Conservation (phyloP, 1,140 invertebrate species). For the Drosophila orosa region DNA sequence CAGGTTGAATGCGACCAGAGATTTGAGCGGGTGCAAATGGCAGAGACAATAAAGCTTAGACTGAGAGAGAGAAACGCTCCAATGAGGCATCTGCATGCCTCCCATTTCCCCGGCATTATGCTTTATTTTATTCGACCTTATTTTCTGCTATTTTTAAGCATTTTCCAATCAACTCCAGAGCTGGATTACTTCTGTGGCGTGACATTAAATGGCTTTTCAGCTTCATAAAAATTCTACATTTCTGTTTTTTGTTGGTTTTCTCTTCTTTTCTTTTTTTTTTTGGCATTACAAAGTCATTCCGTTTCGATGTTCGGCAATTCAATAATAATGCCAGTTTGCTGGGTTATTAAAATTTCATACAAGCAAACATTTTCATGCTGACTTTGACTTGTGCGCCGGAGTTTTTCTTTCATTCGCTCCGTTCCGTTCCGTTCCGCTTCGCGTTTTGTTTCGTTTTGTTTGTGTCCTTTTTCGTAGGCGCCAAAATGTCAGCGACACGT, state of each 20-base stretch:
- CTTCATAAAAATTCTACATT: slow-evolving; percentile 49
- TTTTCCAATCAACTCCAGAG: slow-evolving; percentile 70
- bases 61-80: not conserved
- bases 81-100: slow-evolving; percentile 24
- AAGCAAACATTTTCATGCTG: slow-evolving; percentile 60
- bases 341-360: slow-evolving; percentile 76
- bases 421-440: not conserved
- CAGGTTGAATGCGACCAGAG: slow-evolving; percentile 73
- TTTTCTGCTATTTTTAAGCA: slow-evolving; percentile 36
- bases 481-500: slow-evolving; percentile 80
- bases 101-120: slow-evolving; percentile 14
- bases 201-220: slow-evolving; percentile 72
- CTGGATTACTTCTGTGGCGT: slow-evolving; percentile 62
- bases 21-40: slow-evolving; percentile 65
- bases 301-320: slow-evolving; percentile 52
- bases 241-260: slow-evolving; percentile 8
- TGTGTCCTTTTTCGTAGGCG: slow-evolving; percentile 58
- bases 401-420: slow-evolving; percentile 17
- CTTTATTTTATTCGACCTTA: slow-evolving; percentile 25
- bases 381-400: slow-evolving; percentile 48
- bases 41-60: slow-evolving; percentile 76
- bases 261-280: slow-evolving; percentile 1
- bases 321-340: slow-evolving; percentile 76
- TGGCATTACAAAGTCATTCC: slow-evolving; percentile 65
- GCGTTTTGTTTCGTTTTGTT: slow-evolving; percentile 20